Conservation (phyloP, 2,888 invertebrate species). For the Eupsilia transversa region DNA sequence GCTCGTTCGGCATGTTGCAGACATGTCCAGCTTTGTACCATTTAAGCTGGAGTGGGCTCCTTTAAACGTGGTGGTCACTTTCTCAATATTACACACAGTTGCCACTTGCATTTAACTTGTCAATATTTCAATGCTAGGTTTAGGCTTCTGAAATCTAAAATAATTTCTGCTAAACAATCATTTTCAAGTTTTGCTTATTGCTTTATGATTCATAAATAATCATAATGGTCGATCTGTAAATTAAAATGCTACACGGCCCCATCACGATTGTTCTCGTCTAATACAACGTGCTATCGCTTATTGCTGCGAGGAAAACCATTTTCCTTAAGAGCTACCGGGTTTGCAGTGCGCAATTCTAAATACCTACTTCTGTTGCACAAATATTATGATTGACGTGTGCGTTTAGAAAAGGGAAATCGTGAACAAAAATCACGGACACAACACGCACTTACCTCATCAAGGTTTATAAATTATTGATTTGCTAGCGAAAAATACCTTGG, state of each 20-base stretch:
- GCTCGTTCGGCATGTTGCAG: neutral
- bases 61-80: neutral
- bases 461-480: slow-evolving; percentile 1
- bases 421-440: slow-evolving; percentile 6
- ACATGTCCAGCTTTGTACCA: neutral
- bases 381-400: slow-evolving; percentile 40
- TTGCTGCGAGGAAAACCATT: slow-evolving; percentile 49
- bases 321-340: slow-evolving; percentile 53
- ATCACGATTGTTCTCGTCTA: slow-evolving; percentile 32
- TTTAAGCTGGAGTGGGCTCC: neutral
- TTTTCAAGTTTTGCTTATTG: neutral
- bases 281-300: slow-evolving; percentile 29
- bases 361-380: slow-evolving; percentile 41
- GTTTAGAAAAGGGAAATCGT: slow-evolving; percentile 22
- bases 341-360: slow-evolving; percentile 28
- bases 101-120: no score
- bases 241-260: slow-evolving; percentile 20
- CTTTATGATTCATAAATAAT: slow-evolving; percentile 7
- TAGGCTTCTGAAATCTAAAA: neutral
- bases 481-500: neutral
- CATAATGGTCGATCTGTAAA: slow-evolving; percentile 22
- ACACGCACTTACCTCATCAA: neutral
- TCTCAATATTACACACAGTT: neutral
- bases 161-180: neutral
- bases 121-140: no score